These are phyloP conservation scores for Ochlodes sylvanus DNA, from an alignment of 2,888 invertebrate genomes.

Conservation along the genomic window DNA sequence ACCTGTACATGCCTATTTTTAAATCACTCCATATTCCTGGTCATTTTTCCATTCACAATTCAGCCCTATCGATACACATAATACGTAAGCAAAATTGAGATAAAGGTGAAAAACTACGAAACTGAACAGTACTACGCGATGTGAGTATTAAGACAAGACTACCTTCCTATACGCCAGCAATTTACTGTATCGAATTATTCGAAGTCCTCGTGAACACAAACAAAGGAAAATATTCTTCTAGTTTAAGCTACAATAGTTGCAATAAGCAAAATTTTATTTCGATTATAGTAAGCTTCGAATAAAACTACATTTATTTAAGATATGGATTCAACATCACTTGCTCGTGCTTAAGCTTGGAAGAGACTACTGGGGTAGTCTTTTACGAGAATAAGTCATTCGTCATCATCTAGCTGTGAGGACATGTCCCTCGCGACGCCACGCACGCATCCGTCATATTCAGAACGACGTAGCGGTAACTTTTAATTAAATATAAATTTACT, in stretches of 20 bases:
- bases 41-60: conserved; percentile 24
- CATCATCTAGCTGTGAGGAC: background rate
- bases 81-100: conserved; percentile 27
- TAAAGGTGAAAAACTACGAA: conserved; percentile 31
- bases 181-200: conserved; percentile 16
- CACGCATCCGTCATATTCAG: conserved; percentile 7
- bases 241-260: conserved; percentile 43
- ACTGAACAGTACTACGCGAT: conserved; percentile 30
- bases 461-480: conserved; percentile 9
- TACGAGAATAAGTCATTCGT: conserved; percentile 17
- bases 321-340: conserved; percentile 81
- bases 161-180: conserved; percentile 35
- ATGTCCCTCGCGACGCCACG: background rate
- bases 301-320: conserved; percentile 66
- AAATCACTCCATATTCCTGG: conserved; percentile 26
- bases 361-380: conserved; percentile 10
- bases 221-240: conserved; percentile 41
- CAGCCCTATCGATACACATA: conserved; percentile 15
- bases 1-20: conserved; percentile 27
- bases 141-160: conserved; percentile 35
- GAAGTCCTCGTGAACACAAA: conserved; percentile 42
- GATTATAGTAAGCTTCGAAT: conserved; percentile 55
- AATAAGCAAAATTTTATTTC: conserved; percentile 51
- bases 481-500: conserved; percentile 52
- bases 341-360: conserved; percentile 38